phyloP scores from a whole-genome alignment of 2,888 invertebrate genomes.

The Eumacrocentrus americanus region DNA sequence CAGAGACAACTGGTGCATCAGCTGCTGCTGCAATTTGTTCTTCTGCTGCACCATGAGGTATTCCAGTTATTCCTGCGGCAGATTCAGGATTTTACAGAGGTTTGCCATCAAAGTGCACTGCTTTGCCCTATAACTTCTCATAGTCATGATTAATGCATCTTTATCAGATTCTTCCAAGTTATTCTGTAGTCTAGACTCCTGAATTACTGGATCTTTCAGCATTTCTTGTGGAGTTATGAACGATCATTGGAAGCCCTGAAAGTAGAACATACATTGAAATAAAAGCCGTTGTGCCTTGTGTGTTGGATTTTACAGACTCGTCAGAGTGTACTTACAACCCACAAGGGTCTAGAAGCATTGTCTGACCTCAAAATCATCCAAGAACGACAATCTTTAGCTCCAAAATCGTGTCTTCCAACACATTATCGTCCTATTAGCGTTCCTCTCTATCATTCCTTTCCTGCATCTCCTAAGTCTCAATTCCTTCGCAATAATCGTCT shows the following conservation, averaged over 20 bases:
- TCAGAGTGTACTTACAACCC: slow-evolving; percentile 80
- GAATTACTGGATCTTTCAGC: slow-evolving; percentile 91
- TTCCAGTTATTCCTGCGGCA: slow-evolving; percentile 47
- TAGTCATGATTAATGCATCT: slow-evolving; percentile 68
- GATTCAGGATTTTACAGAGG: slow-evolving; percentile 42
- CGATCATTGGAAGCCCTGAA: slow-evolving; percentile 93
- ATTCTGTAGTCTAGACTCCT: slow-evolving; percentile 85
- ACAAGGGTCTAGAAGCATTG: slow-evolving; percentile 85
- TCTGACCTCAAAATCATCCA: slow-evolving; percentile 89
- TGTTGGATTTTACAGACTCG: too few relatives aligned
- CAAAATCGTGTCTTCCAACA: slow-evolving; percentile 92
- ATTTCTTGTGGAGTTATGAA: slow-evolving; percentile 97
- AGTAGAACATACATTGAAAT: slow-evolving; percentile 1
- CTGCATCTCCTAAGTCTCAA: slow-evolving; percentile 74
- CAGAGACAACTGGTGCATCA: slow-evolving; percentile 72
- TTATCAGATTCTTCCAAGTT: slow-evolving; percentile 64
- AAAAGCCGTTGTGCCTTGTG: too few relatives aligned
- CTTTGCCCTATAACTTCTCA: slow-evolving; percentile 60
- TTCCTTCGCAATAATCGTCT: slow-evolving; percentile 62
- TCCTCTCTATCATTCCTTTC: slow-evolving; percentile 85
- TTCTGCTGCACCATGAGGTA: slow-evolving; percentile 35
- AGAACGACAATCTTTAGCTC: slow-evolving; percentile 91
- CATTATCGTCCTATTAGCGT: slow-evolving; percentile 75
- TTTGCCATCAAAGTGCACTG: slow-evolving; percentile 65
- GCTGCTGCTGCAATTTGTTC: slow-evolving; percentile 55